Evolutionary conservation across 2,888 invertebrate species (phyloP).

Genomic region (Ischnura elegans): DNA sequence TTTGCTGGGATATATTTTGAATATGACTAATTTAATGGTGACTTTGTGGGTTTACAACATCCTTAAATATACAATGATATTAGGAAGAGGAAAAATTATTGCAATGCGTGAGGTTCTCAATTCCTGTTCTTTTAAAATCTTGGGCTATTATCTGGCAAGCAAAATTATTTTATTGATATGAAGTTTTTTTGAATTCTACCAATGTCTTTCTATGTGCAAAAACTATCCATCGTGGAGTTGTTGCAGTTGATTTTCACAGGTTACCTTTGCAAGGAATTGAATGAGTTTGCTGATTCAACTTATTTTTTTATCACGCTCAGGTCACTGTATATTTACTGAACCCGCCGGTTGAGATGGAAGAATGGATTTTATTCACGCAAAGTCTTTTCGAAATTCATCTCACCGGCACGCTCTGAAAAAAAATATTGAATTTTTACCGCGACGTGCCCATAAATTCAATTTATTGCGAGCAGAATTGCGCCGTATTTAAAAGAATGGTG

Average conservation of each 20-base stretch:
- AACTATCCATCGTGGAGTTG: no score
- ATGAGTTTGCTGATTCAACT: no score
- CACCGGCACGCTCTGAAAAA: not conserved
- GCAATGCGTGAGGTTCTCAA: no score
- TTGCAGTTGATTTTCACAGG: no score
- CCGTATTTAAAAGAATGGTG: slow-evolving; percentile 59
- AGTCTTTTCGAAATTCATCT: not conserved
- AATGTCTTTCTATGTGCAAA: not conserved
- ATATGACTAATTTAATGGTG: no score
- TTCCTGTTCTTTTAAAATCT: no score
- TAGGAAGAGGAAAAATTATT: no score
- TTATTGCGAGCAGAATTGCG: slow-evolving; percentile 12
- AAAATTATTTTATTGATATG: not conserved
- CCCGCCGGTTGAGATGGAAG: not conserved
- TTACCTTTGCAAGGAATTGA: no score
- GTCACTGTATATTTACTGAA: not conserved
- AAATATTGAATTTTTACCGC: not conserved
- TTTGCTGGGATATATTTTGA: no score
- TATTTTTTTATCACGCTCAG: not conserved
- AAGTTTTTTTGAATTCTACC: not conserved
- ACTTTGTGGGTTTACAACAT: no score
- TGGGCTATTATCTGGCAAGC: no score
- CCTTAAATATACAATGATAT: no score
- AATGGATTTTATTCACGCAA: not conserved
- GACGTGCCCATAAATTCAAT: slow-evolving; percentile 47